Evolutionary conservation across 2,797 vertebrate genomes (phyloP).

Genomic region (Mionectes olivaceus): DNA sequence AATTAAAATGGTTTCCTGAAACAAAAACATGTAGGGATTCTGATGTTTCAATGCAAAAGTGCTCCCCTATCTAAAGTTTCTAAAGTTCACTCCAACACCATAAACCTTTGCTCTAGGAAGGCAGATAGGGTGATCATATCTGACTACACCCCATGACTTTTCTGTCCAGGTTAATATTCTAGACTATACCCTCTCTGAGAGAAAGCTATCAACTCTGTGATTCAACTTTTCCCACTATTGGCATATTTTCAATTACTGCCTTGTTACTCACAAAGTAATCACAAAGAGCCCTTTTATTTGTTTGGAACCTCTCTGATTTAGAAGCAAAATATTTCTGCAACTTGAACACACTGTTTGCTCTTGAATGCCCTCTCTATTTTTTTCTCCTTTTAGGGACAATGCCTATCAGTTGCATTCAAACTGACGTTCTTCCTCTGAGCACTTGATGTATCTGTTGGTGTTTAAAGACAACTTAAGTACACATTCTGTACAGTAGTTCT

Average conservation of each 20-base stretch:
- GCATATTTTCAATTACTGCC: background rate
- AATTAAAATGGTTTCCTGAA: background rate
- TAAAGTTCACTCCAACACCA: background rate
- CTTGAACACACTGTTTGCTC: background rate
- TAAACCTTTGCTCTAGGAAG: background rate
- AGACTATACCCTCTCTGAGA: background rate
- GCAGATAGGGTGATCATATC: accelerated
- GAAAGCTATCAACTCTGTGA: background rate
- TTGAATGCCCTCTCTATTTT: background rate
- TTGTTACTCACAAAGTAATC: background rate
- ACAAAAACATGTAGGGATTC: background rate
- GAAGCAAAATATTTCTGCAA: background rate
- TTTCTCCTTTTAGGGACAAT: background rate
- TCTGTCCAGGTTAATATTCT: background rate
- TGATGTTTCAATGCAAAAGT: background rate
- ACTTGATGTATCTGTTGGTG: background rate
- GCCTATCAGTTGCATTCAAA: background rate
- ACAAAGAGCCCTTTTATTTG: background rate
- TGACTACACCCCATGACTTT: background rate
- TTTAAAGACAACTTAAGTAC: background rate
- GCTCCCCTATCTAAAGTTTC: background rate
- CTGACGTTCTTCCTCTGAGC: background rate
- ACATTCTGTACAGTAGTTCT: background rate
- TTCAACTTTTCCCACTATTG: background rate
- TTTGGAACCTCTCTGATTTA: background rate